Evolutionary conservation across 2,888 invertebrate species (phyloP).

Genomic region (Tolmerus cingulatus): DNA sequence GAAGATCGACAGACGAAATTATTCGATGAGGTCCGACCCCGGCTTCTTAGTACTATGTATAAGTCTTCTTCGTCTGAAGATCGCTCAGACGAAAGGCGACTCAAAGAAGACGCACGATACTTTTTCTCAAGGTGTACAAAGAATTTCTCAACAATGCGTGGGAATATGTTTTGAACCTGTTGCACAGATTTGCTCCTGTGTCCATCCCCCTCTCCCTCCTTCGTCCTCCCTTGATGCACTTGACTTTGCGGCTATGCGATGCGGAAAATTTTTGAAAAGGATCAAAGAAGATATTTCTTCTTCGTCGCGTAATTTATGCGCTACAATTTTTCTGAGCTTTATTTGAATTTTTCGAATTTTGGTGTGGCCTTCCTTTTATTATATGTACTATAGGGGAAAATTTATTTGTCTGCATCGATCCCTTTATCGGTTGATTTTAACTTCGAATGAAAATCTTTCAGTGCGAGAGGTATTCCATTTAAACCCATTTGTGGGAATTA

Average conservation of each 20-base stretch:
- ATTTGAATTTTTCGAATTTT: constrained; percentile 5
- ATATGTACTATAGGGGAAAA: background rate
- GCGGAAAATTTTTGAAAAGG: constrained; percentile 34
- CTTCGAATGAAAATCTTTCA: background rate
- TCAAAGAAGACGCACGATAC: constrained; percentile 20
- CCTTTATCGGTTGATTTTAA: background rate
- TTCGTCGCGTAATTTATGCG: constrained; percentile 19
- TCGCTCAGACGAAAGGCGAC: constrained; percentile 4
- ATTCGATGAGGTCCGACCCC: constrained; percentile 3
- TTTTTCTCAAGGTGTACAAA: constrained; percentile 38
- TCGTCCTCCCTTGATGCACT: constrained; percentile 37
- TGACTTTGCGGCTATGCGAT: constrained; percentile 37
- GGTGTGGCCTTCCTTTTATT: background rate
- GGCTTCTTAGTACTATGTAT: background rate
- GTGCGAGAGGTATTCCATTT: background rate
- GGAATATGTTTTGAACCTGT: constrained; percentile 49
- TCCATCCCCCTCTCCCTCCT: background rate
- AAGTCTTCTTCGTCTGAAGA: background rate
- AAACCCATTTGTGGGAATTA: background rate
- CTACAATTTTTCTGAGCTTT: background rate
- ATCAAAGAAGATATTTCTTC: constrained; percentile 3
- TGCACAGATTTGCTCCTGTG: constrained; percentile 28
- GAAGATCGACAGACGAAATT: background rate
- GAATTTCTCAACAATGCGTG: constrained; percentile 48
- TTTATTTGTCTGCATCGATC: constrained; percentile 1